Conservation (phyloP, 2,888 invertebrate genomes). For the Drosophila demipolita region DNA sequence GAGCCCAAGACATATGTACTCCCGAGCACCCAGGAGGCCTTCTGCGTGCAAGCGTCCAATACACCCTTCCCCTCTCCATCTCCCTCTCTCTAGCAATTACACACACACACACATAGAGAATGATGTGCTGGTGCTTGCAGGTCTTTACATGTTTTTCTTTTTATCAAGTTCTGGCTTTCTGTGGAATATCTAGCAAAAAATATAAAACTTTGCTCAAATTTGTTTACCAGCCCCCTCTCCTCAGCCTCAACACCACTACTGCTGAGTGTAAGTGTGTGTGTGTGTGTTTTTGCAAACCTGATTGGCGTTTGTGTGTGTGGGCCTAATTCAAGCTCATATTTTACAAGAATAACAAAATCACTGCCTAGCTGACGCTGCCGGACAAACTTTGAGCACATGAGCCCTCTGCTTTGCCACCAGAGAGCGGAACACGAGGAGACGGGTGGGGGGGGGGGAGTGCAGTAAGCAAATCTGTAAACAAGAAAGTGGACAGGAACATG, state of each 20-base stretch:
- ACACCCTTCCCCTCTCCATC: not conserved
- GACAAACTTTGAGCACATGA: conserved; percentile 57
- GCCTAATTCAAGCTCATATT: conserved; percentile 75
- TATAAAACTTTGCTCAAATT: conserved; percentile 70
- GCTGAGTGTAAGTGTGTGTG: not conserved
- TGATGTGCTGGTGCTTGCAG: conserved; percentile 32
- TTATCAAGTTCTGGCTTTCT: conserved; percentile 33
- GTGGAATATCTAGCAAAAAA: conserved; percentile 54
- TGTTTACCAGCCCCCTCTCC: conserved; percentile 19
- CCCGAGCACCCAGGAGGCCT: conserved; percentile 13
- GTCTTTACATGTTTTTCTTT: conserved; percentile 56
- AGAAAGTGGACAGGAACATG: conserved; percentile 53
- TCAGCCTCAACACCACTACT: not conserved
- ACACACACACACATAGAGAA: not conserved
- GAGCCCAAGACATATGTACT: conserved; percentile 63
- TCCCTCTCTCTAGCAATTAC: conserved; percentile 1
- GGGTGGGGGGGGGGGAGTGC: not conserved
- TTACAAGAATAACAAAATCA: conserved; percentile 78
- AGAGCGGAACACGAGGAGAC: not conserved
- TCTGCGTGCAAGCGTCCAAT: conserved; percentile 12
- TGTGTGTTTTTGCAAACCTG: conserved; percentile 39
- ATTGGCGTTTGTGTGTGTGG: conserved; percentile 43
- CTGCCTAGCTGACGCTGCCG: conserved; percentile 64
- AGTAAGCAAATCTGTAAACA: conserved; percentile 53
- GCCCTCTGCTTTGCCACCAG: conserved; percentile 12